Conservation (phyloP, 2,888 invertebrate genomes). For the Lacanobia wlatinum region DNA sequence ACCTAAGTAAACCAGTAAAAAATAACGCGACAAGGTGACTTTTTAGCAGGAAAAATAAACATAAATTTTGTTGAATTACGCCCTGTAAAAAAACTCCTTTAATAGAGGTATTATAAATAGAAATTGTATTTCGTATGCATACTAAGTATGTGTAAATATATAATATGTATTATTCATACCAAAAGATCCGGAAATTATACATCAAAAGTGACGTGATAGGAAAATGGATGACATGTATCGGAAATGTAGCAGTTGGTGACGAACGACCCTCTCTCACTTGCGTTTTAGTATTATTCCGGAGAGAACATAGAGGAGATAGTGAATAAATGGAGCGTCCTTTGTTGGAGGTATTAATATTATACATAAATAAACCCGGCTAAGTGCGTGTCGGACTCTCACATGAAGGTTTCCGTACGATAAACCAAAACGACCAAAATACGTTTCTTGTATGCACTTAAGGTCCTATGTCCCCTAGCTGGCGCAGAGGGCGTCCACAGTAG, state of each 20-base stretch:
- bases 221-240: slow-evolving; percentile 51
- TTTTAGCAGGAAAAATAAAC: neutral
- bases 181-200: slow-evolving; percentile 56
- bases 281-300: slow-evolving; percentile 19
- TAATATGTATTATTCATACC: slow-evolving; percentile 21
- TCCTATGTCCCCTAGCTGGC: too few species aligned
- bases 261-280: slow-evolving; percentile 34
- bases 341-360: too few species aligned
- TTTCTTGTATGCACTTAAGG: too few species aligned
- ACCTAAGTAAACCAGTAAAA: slow-evolving; percentile 9
- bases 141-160: slow-evolving; percentile 31
- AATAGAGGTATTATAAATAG: neutral
- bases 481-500: too few species aligned
- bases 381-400: too few species aligned
- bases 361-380: too few species aligned
- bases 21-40: neutral
- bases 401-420: too few species aligned
- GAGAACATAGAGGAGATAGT: neutral
- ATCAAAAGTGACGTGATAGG: slow-evolving; percentile 47
- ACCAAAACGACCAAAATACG: too few species aligned
- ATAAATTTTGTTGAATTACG: neutral
- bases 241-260: slow-evolving; percentile 51
- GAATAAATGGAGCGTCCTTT: neutral
- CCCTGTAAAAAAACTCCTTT: neutral
- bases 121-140: slow-evolving; percentile 6